phyloP scores from a whole-genome alignment of 2,113 vertebrate genomes.

The Semnornis frantzii region DNA sequence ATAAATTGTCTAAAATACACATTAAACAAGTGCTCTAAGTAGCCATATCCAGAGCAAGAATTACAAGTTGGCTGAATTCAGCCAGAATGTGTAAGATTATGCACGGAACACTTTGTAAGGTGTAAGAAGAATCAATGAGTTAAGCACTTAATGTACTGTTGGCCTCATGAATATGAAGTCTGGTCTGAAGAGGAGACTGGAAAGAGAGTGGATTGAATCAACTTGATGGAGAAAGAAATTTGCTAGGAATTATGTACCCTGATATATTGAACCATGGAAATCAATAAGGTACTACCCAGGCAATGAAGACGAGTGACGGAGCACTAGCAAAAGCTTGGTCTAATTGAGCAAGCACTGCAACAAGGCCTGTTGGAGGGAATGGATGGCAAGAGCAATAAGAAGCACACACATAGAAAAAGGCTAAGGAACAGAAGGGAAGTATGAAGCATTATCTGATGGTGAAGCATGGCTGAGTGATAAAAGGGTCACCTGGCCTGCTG shows the following conservation, averaged over 20 bases:
- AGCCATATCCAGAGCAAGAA: slow-evolving; percentile 17
- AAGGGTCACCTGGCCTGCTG: slow-evolving; percentile 49
- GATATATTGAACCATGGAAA: not conserved
- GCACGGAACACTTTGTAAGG: slow-evolving; percentile 26
- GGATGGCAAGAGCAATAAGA: not conserved
- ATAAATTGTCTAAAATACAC: slow-evolving; percentile 47
- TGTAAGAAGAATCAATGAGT: slow-evolving; percentile 49
- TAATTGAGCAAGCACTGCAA: not conserved
- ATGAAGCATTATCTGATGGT: not conserved
- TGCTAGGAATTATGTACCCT: not conserved
- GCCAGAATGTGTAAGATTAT: slow-evolving; percentile 38
- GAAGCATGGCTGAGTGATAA: slow-evolving; percentile 34
- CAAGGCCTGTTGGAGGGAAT: not conserved
- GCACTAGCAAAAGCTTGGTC: not conserved
- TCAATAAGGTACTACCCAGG: not conserved
- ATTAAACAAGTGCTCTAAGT: slow-evolving; percentile 40
- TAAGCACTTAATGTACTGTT: slow-evolving; percentile 43
- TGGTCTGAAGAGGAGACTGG: not conserved
- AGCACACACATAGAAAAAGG: not conserved
- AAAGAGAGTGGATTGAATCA: slow-evolving; percentile 3
- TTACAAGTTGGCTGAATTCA: slow-evolving; percentile 18
- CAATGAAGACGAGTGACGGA: not conserved
- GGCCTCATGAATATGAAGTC: slow-evolving; percentile 23
- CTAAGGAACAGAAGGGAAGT: not conserved
- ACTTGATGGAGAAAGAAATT: slow-evolving; percentile 29